phyloP scores from a whole-genome alignment of 2,888 invertebrate species.

The Stenodera caucasica region DNA sequence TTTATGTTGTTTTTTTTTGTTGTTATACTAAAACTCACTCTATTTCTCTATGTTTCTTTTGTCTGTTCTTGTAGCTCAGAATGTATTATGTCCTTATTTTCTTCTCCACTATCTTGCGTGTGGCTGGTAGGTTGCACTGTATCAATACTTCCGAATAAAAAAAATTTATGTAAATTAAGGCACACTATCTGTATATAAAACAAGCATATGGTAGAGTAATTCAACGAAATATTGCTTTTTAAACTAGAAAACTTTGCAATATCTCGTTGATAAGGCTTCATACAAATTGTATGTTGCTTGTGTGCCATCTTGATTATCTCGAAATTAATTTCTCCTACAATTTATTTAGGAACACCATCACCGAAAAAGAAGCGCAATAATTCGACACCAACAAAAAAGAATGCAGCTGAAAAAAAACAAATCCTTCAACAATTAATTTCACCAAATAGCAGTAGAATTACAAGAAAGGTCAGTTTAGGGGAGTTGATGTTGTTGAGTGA shows the following conservation, averaged over 20 bases:
- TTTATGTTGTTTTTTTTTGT: slow-evolving; percentile 35
- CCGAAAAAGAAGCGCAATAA: slow-evolving; percentile 79
- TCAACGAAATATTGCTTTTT: slow-evolving; percentile 1
- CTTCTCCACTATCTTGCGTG: slow-evolving; percentile 55
- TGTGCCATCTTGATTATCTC: slow-evolving; percentile 14
- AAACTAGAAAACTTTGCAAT: neutral
- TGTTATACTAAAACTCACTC: slow-evolving; percentile 32
- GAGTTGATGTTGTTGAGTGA: slow-evolving; percentile 76
- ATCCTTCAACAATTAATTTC: slow-evolving; percentile 76
- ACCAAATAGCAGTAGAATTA: slow-evolving; percentile 63
- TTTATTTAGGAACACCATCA: slow-evolving; percentile 69
- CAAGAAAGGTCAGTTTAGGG: slow-evolving; percentile 69
- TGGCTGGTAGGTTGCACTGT: slow-evolving; percentile 58
- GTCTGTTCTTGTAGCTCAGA: slow-evolving; percentile 39
- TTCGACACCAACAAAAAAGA: slow-evolving; percentile 76
- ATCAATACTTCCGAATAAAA: neutral
- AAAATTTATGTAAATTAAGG: slow-evolving; percentile 30
- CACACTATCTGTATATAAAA: slow-evolving; percentile 27
- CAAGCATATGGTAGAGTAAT: slow-evolving; percentile 3
- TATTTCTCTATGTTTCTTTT: slow-evolving; percentile 33
- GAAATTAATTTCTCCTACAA: neutral
- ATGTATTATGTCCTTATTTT: slow-evolving; percentile 35
- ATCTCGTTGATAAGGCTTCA: slow-evolving; percentile 13
- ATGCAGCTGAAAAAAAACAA: slow-evolving; percentile 73
- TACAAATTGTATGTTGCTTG: slow-evolving; percentile 20